Evolutionary conservation across 1,140 invertebrate genomes (phyloP).

Genomic region (Drosophila melanica): DNA sequence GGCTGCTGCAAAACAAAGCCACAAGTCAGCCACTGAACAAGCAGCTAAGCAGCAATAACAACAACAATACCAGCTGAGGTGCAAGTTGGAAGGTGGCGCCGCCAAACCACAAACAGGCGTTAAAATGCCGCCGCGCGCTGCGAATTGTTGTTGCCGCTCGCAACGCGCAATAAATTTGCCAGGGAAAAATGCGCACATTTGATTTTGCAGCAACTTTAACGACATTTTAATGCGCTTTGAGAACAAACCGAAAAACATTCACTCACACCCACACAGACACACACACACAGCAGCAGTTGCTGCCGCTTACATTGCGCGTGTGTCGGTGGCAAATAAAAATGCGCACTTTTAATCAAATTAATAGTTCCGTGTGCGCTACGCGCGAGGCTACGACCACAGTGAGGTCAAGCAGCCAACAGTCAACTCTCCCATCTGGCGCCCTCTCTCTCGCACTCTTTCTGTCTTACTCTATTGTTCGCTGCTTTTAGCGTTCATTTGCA

Average conservation of each 20-base stretch:
- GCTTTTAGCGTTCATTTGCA: constrained; percentile 13
- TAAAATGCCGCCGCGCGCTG: constrained; percentile 44
- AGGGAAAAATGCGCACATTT: constrained; percentile 77
- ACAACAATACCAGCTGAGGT: constrained; percentile 16
- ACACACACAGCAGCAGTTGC: constrained; percentile 19
- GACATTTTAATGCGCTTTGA: constrained; percentile 80
- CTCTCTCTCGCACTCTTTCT: background rate
- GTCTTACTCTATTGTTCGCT: background rate
- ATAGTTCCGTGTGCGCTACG: constrained; percentile 56
- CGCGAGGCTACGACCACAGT: constrained; percentile 4
- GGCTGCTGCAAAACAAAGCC: constrained; percentile 67
- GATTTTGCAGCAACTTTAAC: constrained; percentile 80
- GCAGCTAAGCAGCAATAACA: constrained; percentile 45
- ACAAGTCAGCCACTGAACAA: constrained; percentile 74
- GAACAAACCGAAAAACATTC: constrained; percentile 64
- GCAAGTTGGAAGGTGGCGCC: constrained; percentile 26
- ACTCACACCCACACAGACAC: constrained; percentile 12
- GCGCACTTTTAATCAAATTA: constrained; percentile 79
- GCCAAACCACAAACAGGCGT: constrained; percentile 56
- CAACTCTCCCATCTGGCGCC: background rate
- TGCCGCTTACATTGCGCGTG: constrained; percentile 54
- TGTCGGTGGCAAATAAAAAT: constrained; percentile 71
- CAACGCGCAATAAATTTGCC: constrained; percentile 67
- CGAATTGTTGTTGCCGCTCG: constrained; percentile 11
- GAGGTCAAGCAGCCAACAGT: constrained; percentile 42